Percentiles rank a stretch among this genome's conserved stretches.
phyloP scores from a whole-genome alignment of 2,888 invertebrate genomes.

The Dendrolimus houi region DNA sequence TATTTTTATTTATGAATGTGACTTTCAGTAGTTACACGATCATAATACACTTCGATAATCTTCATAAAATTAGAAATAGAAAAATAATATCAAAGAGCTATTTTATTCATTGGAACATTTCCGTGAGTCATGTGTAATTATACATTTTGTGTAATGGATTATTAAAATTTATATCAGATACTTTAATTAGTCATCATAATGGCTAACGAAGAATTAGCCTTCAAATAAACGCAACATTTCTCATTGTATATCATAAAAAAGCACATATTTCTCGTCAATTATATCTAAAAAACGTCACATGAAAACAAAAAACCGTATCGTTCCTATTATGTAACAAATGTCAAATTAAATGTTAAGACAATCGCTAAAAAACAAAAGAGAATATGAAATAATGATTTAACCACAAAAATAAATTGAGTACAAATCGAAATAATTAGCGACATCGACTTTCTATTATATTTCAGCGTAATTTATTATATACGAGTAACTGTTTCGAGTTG shows the following conservation, averaged over 20 bases:
- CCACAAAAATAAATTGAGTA: slow-evolving; percentile 53
- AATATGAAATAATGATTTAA: slow-evolving; percentile 54
- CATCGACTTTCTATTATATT: slow-evolving; percentile 61
- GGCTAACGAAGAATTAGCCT: too few relatives aligned
- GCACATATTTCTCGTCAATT: slow-evolving; percentile 13
- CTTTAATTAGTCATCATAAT: slow-evolving; percentile 14
- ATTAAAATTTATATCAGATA: slow-evolving; percentile 26
- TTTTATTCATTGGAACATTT: slow-evolving; percentile 62
- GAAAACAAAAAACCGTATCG: slow-evolving; percentile 44
- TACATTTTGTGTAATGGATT: slow-evolving; percentile 18
- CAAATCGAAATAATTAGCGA: slow-evolving; percentile 35
- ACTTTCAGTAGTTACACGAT: slow-evolving; percentile 67
- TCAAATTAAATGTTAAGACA: slow-evolving; percentile 49
- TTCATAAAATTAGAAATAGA: slow-evolving; percentile 75
- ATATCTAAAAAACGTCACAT: slow-evolving; percentile 40
- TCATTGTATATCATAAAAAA: slow-evolving; percentile 22
- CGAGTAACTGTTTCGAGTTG: slow-evolving; percentile 61
- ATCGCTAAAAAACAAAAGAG: slow-evolving; percentile 51
- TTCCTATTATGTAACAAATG: slow-evolving; percentile 61
- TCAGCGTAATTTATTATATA: slow-evolving; percentile 41
- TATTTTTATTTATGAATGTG: slow-evolving; percentile 72
- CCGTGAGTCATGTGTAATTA: slow-evolving; percentile 43
- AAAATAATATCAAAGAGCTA: slow-evolving; percentile 75
- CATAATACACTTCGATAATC: slow-evolving; percentile 63
- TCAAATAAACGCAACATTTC: too few relatives aligned